Base-by-base conservation (phyloP, 1,140 invertebrate species). In the Heliconius hewitsoni region DNA sequence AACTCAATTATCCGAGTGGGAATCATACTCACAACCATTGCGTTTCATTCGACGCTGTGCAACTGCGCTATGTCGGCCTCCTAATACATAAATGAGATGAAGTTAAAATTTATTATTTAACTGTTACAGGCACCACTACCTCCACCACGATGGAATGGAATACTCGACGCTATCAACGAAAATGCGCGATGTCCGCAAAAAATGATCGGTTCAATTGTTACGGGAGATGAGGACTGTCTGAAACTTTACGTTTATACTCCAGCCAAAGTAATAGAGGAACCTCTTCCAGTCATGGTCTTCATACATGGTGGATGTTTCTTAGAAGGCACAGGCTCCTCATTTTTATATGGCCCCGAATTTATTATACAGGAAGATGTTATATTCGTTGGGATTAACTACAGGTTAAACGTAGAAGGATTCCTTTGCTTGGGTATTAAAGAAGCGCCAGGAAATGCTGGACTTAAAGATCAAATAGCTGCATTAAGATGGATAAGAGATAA, bases 161-260 rank as follows among this genome's bases (percentile, higher is more conserved):
- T 95, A 4, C 90, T 93, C 66, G 92, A 95, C 72, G 95, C 95
- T 4, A 87, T 93, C 19, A 87, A 94, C 72, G 90, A 91, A 78
- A 91, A 93, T 80, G 87, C 82, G 11, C 86, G 91, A 81, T 94
- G 93, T 81, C 89, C 91, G 3, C 93, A 94, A 82, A 85, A 81
- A 71, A 83, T 90, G 76, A n/a, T 88, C 4, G 86, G 85, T 8
- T 73, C 84, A 23, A 50, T 88, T 13, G 71, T 90, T 11, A 39
- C 96, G 5, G 96, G 96, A 27, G 95, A 94, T 55, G 97, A 97
- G 84, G 97, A 98, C 92, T 98, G 98, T 90, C 92, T 98, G 13
- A 97, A 97, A 81, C 92, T 98, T 4, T 98, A 98, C 88, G 95
- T 98, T 13, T 98, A 97, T 87, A 96, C 96, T 0, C 98, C 97